Base-by-base conservation (phyloP, 1,140 invertebrate genomes). In the Halesus radiatus region DNA sequence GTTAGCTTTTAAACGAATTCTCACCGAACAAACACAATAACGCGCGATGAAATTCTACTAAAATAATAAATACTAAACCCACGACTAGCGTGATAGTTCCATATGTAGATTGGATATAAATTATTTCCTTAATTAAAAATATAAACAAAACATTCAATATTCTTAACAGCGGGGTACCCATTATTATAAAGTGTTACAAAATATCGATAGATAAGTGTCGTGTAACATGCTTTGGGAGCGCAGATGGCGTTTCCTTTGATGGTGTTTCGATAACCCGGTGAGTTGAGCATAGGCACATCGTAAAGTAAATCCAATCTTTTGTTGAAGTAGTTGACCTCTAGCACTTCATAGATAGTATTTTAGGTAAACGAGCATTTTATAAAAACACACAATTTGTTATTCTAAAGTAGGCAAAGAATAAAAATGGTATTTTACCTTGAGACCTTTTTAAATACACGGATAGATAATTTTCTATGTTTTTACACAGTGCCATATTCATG, bases 141-240 rank as follows among this genome's bases (percentile, higher is more conserved):
- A 50, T 70, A 70, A 70, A 70, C 66, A 70, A 70, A 50, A 50
- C 32, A 70, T 70, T 50, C 66, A 70, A 70, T 70, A 45, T 45
- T 50, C 66, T 22, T 66, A 32, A 7, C 66, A 18, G 23, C 37
- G 37, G 66, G 66, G 18, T 32, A 22, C 18, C 32, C 22, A n/a
- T 45, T 50, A 50, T 45, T 26, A 66, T 29, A 64, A 64, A 45
- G 66, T 50, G 66, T 50, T 70, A 70, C 66, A 70, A 70, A 70
- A 50, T 64, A 32, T 66, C 23, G 22, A 66, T 29, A 66, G 62
- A n/a, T 26, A 66, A 66, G 62, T 66, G 62, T 66, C 62, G 26
- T 66, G 62, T 66, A 26, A 66, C 62, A 66, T 32, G 29, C 26
- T 29, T 32, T 16, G 62, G 62, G 7, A 16, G 1, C 62, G 29